Evolutionary conservation across 2,113 vertebrate genomes (phyloP).

Genomic region (Eclectus roratus): DNA sequence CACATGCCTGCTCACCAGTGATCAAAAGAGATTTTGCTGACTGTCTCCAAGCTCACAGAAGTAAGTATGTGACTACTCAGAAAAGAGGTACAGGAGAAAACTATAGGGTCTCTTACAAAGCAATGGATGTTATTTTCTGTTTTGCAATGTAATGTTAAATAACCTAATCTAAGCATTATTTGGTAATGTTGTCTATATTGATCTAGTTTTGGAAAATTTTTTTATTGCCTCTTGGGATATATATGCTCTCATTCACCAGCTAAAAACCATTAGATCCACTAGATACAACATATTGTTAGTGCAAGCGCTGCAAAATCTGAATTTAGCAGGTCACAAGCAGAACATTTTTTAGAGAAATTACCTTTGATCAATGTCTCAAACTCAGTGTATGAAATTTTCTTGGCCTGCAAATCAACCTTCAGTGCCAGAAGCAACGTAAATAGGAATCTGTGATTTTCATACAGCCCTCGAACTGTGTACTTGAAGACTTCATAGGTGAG

Average conservation of each 20-base stretch:
- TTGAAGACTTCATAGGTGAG: conserved; percentile 81
- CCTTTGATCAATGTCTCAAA: conserved; percentile 86
- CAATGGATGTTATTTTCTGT: neutral
- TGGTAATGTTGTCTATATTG: neutral
- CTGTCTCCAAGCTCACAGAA: neutral
- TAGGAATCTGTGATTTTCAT: conserved; percentile 83
- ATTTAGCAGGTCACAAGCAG: neutral
- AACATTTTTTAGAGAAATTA: conserved; percentile 49
- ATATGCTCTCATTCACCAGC: neutral
- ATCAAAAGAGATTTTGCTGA: neutral
- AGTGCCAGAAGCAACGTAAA: conserved; percentile 83
- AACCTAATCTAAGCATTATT: neutral
- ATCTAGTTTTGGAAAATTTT: neutral
- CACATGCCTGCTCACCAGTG: neutral
- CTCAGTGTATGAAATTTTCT: conserved; percentile 79
- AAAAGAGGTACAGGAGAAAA: neutral
- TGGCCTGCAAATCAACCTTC: conserved; percentile 82
- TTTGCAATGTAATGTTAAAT: neutral
- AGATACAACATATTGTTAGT: neutral
- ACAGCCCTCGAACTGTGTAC: conserved; percentile 81
- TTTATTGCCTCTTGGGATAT: neutral
- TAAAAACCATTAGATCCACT: neutral
- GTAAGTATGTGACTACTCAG: neutral
- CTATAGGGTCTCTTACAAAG: neutral
- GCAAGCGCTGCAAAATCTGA: neutral